A percentile compares a stretch with the other conserved stretches of the same genome.
Conservation (phyloP, 2,797 vertebrate genomes). For the Remorina albescens region DNA sequence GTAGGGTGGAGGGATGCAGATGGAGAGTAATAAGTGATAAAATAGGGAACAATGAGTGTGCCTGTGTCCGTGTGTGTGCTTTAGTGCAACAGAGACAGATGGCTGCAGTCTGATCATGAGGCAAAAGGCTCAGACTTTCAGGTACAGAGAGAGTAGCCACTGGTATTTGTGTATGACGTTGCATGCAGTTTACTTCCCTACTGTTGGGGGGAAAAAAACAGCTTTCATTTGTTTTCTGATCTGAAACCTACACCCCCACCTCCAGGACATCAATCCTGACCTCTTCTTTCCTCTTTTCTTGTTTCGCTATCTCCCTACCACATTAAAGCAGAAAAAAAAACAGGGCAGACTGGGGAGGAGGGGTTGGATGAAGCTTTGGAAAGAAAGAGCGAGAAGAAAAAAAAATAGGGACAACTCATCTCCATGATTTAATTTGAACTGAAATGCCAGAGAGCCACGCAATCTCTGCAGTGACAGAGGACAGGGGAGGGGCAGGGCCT, state of each 20-base stretch:
- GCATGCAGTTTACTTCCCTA: slow-evolving; percentile 35
- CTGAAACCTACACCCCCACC: slow-evolving; percentile 3
- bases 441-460: slow-evolving; percentile 75
- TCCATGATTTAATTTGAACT: slow-evolving; percentile 79
- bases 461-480: slow-evolving; percentile 70
- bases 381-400: slow-evolving; percentile 26
- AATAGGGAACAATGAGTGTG: slow-evolving; percentile 20
- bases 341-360: slow-evolving; percentile 57
- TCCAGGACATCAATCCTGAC: slow-evolving; percentile 12
- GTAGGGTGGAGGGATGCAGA: slow-evolving; percentile 31
- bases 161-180: slow-evolving; percentile 30
- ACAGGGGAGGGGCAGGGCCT: slow-evolving; percentile 64
- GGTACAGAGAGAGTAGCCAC: slow-evolving; percentile 20
- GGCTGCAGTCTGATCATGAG: slow-evolving; percentile 26
- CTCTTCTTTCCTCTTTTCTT: slow-evolving; percentile 8
- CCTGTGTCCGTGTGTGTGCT: slow-evolving; percentile 1
- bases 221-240: slow-evolving; percentile 58
- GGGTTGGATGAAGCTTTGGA: slow-evolving; percentile 39
- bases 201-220: slow-evolving; percentile 47
- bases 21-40: slow-evolving; percentile 14
- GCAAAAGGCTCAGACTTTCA: slow-evolving; percentile 19
- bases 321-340: slow-evolving; percentile 36
- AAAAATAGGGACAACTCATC: slow-evolving; percentile 69
- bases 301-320: slow-evolving; percentile 43
- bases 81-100: slow-evolving; percentile 8